Base-by-base conservation (phyloP, 2,113 vertebrate genomes). In the Caloenas nicobarica region DNA sequence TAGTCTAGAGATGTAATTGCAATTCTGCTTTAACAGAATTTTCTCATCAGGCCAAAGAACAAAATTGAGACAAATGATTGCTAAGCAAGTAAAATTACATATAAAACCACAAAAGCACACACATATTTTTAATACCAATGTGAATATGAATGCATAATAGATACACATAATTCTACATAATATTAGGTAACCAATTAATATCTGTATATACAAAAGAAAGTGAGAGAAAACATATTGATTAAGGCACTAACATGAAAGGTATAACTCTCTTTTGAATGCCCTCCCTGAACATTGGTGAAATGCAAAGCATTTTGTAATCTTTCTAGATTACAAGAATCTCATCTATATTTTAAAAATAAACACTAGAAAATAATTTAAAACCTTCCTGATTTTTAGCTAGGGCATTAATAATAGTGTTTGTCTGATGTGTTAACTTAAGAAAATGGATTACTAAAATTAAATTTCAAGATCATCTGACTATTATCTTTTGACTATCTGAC, bases 361-460 rank as follows among this genome's bases (percentile, higher is more conserved):
- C 17, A 28, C 31, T 65, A 54, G 70, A 40, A 4, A 81, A 60
- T 72, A 0, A 31, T 22, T 24, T 24, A 24, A 73, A 89, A 57
- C 0, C 1, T 61, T 62, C 28, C 10, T 73, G 10, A 15, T 70
- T 69, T 81, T 81, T 46, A 74, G 17, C 6, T 5, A 69, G 4
- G 5, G 0, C 4, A 48, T 77, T 42, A 53, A 87, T 54, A 7
- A 1, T 7, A 2, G 9, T 18, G 34, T 65, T 72, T 62, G 0
- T 33, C 18, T 34, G 17, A 44, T 46, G 5, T 36, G 21, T 33
- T 44, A 33, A 50, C 16, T 58, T 51, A 40, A 86, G 10, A 89
- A 91, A 84, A 69, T 3, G 21, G 3, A 19, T n/a, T 13, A 50
- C 5, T 34, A 68, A 74, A 88, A 79, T 34, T 13, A 8, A 81